Evolutionary conservation across 2,888 invertebrate species (phyloP).

Genomic region (Neocrepidodera transversa): DNA sequence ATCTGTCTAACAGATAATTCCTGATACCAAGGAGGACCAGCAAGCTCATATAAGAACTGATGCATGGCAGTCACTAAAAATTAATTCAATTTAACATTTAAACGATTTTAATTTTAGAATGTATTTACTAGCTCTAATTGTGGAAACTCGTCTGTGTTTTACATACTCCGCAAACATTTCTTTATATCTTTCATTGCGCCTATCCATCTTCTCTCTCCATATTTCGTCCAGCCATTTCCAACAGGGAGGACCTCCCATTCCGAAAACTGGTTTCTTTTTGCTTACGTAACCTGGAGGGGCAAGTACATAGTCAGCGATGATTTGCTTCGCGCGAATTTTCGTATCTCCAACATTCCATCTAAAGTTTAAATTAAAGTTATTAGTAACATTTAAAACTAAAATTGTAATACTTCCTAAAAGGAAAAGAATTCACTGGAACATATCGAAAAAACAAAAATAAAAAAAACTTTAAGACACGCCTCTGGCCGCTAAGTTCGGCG

Average conservation of each 20-base stretch:
- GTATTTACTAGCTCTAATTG: slow-evolving; percentile 20
- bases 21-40: slow-evolving; percentile 57
- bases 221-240: slow-evolving; percentile 51
- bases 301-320: slow-evolving; percentile 45
- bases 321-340: slow-evolving; percentile 47
- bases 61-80: slow-evolving; percentile 6
- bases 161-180: slow-evolving; percentile 30
- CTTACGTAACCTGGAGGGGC: slow-evolving; percentile 40
- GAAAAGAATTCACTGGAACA: no score
- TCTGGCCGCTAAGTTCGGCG: no score
- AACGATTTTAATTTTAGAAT: no score
- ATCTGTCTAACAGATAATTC: slow-evolving; percentile 56
- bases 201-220: slow-evolving; percentile 39
- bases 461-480: no score
- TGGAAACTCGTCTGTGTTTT: neutral
- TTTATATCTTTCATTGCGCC: slow-evolving; percentile 35
- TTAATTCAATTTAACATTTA: neutral
- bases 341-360: slow-evolving; percentile 42
- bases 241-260: slow-evolving; percentile 47
- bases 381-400: no score
- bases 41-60: slow-evolving; percentile 22
- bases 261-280: slow-evolving; percentile 21
- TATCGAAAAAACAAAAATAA: no score
- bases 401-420: no score
- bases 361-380: no score